Conservation (phyloP, 2,113 vertebrate genomes). For the Tichodroma muraria region DNA sequence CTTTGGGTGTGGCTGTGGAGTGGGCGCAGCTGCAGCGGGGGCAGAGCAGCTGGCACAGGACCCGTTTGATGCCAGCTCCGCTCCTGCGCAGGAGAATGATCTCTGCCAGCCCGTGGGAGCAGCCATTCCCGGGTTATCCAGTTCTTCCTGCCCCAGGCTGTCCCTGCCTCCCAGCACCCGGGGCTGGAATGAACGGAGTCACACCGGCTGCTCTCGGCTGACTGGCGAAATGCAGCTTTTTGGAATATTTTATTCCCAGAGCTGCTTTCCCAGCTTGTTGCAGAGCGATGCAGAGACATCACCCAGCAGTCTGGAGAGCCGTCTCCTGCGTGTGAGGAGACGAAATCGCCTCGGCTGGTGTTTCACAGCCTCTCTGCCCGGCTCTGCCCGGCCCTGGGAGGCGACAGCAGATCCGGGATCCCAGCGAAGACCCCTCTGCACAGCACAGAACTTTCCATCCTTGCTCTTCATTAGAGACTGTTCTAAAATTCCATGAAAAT, state of each 20-base stretch:
- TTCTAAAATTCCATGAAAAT: background rate
- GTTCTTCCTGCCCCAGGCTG: background rate
- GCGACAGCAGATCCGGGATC: background rate
- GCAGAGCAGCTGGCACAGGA: background rate
- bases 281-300: background rate
- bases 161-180: background rate
- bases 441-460: background rate
- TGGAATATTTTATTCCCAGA: background rate
- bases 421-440: background rate
- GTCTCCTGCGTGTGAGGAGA: background rate
- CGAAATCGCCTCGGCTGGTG: background rate
- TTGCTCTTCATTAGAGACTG: background rate
- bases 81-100: rapidly evolving
- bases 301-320: background rate
- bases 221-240: background rate
- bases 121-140: rapidly evolving
- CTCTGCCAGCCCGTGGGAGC: background rate
- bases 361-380: background rate
- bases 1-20: background rate
- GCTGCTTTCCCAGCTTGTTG: background rate
- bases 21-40: rapidly evolving
- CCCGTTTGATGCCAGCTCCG: rapidly evolving
- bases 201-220: rapidly evolving
- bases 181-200: rapidly evolving
- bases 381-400: background rate